These are phyloP conservation scores for Andrena trimmerana DNA, from an alignment of 2,888 invertebrate genomes.

Conservation along the genomic window DNA sequence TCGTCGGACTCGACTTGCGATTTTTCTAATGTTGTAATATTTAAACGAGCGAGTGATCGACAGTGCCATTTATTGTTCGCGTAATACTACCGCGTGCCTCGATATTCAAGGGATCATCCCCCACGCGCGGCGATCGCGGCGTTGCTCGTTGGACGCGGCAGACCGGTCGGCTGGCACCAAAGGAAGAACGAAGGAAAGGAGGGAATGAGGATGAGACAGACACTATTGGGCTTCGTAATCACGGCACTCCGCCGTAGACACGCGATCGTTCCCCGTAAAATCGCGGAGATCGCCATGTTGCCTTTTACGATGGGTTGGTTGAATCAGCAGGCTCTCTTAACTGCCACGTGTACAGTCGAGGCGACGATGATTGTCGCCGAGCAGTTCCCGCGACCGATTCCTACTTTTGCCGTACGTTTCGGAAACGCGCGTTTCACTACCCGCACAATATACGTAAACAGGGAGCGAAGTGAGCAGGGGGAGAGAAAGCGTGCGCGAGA, in stretches of 20 bases:
- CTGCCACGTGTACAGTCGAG: background rate
- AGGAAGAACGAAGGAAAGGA: background rate
- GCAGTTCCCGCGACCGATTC: slow-evolving; percentile 57
- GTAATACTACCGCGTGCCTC: slow-evolving; percentile 72
- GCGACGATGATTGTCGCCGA: slow-evolving; percentile 13
- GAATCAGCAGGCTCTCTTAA: background rate
- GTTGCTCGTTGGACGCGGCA: background rate
- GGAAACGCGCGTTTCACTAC: slow-evolving; percentile 76
- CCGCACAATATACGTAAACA: slow-evolving; percentile 80
- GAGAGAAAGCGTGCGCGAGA: slow-evolving; percentile 53
- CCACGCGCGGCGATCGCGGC: background rate
- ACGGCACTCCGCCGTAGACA: slow-evolving; percentile 1
- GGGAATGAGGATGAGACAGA: background rate
- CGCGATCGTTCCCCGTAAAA: slow-evolving; percentile 63
- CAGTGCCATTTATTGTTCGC: slow-evolving; percentile 73
- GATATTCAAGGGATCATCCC: background rate
- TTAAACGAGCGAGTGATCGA: slow-evolving; percentile 73
- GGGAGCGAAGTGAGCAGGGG: slow-evolving; percentile 48
- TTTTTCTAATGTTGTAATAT: slow-evolving; percentile 76
- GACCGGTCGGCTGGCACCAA: background rate
- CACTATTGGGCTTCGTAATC: background rate
- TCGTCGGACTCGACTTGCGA: slow-evolving; percentile 72
- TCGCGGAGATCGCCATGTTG: slow-evolving; percentile 77
- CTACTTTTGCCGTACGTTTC: slow-evolving; percentile 77
- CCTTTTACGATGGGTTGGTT: slow-evolving; percentile 25